Evolutionary conservation across 1,140 invertebrate species (phyloP), one percentile per base, ranked within the genome.

Genomic region (Aphelenchoides fujianensis): DNA sequence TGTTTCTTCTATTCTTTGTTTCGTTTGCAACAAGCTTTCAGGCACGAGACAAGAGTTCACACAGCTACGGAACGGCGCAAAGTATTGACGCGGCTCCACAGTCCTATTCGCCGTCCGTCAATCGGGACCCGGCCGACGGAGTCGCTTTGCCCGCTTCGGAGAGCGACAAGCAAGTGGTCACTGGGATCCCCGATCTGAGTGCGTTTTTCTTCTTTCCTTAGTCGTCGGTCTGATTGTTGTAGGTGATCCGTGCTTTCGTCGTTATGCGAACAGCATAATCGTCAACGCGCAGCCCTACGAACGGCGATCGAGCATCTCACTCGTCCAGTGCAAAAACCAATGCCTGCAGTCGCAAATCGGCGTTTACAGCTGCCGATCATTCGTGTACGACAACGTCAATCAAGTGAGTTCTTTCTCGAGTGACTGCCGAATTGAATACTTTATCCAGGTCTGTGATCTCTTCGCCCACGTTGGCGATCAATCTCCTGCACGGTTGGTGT

Each of bases 271-370:
- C 54, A 71, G 71, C 34, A 83, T 83, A 31, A 75, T 83, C 28
- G 82, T 83, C 31, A 83, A 83, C 61, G 82, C 82, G 3, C 82
- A 83, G 66, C 82, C 82, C 0, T 83, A 81, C 70, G 82, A 83
- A 71, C 69, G 82, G 62, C 52, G 82, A 28, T 84, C 81, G 7
- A 77, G 73, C 34, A 83, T 74, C 19, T 83, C 83, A 9, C 57
- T 84, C 36, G 54, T 76, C 9, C 68, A 83, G 28, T 83, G 82
- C 59, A 83, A 84, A 71, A 71, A 70, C 2, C 80, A 84, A 63
- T 83, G 82, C 48, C 55, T 83, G 2, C 68, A 74, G 27, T 79
- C 80, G 19, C 82, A 82, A 73, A 68, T 74, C 41, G 82, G 82
- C 32, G 67, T 79, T 35, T 83, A 83, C 62, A 75, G 71, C 66